A percentile compares a stretch with the other conserved stretches of the same genome.
phyloP scores from a whole-genome alignment of 2,113 vertebrate genomes.

The Brienomyrus longianalis region DNA sequence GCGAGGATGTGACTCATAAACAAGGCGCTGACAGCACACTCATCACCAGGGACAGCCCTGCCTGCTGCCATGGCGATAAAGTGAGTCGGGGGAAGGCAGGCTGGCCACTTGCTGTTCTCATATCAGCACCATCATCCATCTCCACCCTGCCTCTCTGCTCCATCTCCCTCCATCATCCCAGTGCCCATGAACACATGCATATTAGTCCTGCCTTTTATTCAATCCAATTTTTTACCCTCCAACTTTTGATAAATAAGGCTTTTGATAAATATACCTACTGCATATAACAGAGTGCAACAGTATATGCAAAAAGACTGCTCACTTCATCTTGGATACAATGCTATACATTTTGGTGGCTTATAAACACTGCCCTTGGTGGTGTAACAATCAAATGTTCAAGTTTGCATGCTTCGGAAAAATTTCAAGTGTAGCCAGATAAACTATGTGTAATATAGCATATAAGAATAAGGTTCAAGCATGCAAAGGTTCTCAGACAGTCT shows the following conservation, averaged over 20 bases:
- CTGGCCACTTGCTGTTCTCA: not conserved
- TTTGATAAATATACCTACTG: not conserved
- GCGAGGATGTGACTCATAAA: slow-evolving; percentile 14
- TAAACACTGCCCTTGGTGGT: not conserved
- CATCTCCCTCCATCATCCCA: slow-evolving; percentile 19
- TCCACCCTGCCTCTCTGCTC: slow-evolving; percentile 12
- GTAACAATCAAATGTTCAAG: not conserved
- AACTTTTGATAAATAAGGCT: slow-evolving; percentile 2
- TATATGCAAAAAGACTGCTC: not conserved
- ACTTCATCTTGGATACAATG: not conserved
- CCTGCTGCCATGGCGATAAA: slow-evolving; percentile 21
- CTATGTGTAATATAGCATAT: not conserved
- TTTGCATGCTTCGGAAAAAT: not conserved
- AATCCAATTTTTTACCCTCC: not conserved
- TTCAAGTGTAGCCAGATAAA: not conserved
- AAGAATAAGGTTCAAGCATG: not conserved
- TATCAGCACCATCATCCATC: slow-evolving; percentile 22
- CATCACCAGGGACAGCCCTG: slow-evolving; percentile 20
- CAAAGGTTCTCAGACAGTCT: not conserved
- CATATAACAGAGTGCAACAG: not conserved
- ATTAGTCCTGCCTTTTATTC: not conserved
- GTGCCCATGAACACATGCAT: not conserved
- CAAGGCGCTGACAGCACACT: slow-evolving; percentile 21
- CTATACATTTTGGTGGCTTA: not conserved
- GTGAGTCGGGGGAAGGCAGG: not conserved